phyloP scores from a whole-genome alignment of 2,113 vertebrate genomes.

The Bos indicus region DNA sequence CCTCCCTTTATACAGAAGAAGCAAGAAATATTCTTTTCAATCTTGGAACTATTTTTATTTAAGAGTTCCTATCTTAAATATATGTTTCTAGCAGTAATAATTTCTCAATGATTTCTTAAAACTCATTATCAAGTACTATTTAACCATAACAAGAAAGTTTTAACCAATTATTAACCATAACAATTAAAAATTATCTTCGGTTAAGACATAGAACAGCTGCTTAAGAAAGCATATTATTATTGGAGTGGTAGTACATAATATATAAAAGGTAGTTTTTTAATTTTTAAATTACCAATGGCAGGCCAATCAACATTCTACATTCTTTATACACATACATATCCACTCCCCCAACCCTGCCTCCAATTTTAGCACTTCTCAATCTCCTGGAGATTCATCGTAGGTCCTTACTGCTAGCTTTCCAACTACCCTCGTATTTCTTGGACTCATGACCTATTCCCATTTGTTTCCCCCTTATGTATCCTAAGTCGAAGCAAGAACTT shows the following conservation, averaged over 20 bases:
- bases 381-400: background rate
- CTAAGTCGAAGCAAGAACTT: background rate
- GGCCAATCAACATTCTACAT: background rate
- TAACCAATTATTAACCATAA: background rate
- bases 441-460: background rate
- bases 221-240: background rate
- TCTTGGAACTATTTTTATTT: slow-evolving; percentile 5
- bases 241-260: background rate
- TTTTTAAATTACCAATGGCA: slow-evolving; percentile 2
- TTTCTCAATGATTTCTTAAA: background rate
- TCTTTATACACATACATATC: background rate
- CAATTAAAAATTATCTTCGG: background rate
- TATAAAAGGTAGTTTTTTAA: background rate
- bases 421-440: background rate
- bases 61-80: background rate
- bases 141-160: background rate
- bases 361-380: background rate
- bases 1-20: background rate
- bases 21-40: background rate
- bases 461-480: background rate
- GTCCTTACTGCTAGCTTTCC: background rate
- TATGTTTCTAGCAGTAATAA: background rate
- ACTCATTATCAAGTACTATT: background rate
- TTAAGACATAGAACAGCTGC: background rate
- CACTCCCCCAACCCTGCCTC: background rate